A percentile compares a stretch with the other conserved stretches of the same genome.
These are phyloP conservation scores for Physeter macrocephalus DNA, from an alignment of 2,113 vertebrate genomes.

Conservation along the genomic window DNA sequence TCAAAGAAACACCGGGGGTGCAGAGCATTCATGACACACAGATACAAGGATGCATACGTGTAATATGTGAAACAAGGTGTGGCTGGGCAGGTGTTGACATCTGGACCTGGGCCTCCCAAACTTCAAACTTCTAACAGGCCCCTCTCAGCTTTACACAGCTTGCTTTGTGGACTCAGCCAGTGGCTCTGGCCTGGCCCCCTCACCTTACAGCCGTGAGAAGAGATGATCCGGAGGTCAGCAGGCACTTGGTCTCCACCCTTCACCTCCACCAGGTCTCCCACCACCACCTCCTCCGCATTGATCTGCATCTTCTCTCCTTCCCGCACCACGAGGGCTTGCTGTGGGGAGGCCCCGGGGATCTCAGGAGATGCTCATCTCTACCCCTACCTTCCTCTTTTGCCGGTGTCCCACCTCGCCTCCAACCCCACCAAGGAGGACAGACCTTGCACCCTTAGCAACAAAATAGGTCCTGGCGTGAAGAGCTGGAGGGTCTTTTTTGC, in stretches of 20 bases:
- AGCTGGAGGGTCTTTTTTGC: background rate
- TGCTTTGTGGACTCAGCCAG: background rate
- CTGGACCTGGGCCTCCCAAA: background rate
- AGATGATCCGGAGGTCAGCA: conserved; percentile 81
- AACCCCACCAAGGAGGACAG: background rate
- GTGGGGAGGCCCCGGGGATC: background rate
- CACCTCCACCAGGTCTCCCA: conserved; percentile 83
- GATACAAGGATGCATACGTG: background rate
- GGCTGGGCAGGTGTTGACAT: background rate
- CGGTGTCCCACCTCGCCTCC: background rate
- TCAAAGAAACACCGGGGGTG: background rate
- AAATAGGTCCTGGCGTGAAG: background rate
- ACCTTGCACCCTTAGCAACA: background rate
- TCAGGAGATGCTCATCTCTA: background rate
- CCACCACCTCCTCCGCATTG: conserved; percentile 82
- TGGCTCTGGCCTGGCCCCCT: background rate
- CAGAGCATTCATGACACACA: background rate
- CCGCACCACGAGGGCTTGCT: conserved; percentile 85
- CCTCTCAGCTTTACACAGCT: background rate
- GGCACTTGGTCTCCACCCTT: conserved; percentile 82
- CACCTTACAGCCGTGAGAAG: conserved; percentile 83
- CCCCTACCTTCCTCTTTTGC: background rate
- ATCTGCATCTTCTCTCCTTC: conserved; percentile 85
- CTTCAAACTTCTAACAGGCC: background rate
- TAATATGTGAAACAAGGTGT: background rate